Evolutionary conservation across 92 coral and sea anemone species (phyloP), one percentile per base, ranked within the genome.

Genomic region (Virgularia gustaviana): DNA sequence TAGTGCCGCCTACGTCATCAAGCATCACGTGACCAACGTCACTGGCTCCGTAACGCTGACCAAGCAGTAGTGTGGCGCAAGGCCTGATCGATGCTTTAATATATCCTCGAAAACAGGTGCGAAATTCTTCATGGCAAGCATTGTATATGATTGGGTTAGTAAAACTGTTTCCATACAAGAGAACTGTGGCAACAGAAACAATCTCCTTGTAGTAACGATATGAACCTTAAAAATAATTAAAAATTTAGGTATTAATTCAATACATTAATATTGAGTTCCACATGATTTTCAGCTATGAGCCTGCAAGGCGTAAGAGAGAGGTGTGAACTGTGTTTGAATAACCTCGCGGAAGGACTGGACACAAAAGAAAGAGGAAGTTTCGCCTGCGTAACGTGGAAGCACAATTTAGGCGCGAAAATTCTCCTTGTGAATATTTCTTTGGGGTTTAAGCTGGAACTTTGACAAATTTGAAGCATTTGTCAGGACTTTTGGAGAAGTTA

Each of bases 141-240:
- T 81, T 90, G 89, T 90, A 90, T 65, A 88, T 88, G 9, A 90
- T 87, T 9, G 97, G 97, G 49, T 90, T 90, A n/a, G 90, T 82
- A 4, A 88, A 90, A 53, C 97, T 90, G 85, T 90, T 90, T 36
- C 89, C 83, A 54, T 91, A 91, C 34, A 91, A 89, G 71, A 90
- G 77, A 11, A 88, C 88, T 63, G 86, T 88, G n/a, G 91, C 88
- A 12, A 91, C 70, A 19, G 96, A 71, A 4, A 68, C 60, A 44
- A 91, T 89, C 12, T 85, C 81, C 1, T 13, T 10, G 0, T 63
- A 57, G 83, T 85, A 63, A 9, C 45, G 41, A 53, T 83, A 42
- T 0, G 42, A 34, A 23, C 60, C 96, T 79, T 70, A 18, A 54
- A 34, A 44, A n/a, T 23, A 63, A 61, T 34, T 31, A 15, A 9